Conservation (phyloP, 2,888 invertebrate species). For the Scelioninae gen. 2 region DNA sequence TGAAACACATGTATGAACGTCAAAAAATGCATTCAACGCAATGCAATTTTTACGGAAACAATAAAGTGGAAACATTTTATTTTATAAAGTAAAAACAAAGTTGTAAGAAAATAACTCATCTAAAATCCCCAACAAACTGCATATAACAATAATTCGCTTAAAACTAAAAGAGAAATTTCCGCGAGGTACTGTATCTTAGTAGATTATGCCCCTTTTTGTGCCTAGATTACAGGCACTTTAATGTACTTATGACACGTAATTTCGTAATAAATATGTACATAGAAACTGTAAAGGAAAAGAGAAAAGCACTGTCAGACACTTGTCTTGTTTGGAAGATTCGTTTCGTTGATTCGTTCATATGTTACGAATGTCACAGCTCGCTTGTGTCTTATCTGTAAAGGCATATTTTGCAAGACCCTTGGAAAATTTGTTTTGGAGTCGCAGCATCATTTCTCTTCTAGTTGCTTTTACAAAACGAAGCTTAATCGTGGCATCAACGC, state of each 20-base stretch:
- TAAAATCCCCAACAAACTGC: no score
- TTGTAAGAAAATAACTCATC: not conserved
- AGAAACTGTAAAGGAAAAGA: conserved; percentile 41
- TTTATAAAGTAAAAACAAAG: not conserved
- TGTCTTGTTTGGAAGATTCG: conserved; percentile 61
- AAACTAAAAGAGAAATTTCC: not conserved
- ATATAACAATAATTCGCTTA: not conserved
- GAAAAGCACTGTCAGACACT: conserved; percentile 21
- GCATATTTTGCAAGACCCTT: conserved; percentile 34
- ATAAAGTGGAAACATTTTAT: not conserved
- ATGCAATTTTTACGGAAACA: not conserved
- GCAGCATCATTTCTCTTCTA: not conserved
- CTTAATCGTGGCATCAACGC: conserved; percentile 64
- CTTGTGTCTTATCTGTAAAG: conserved; percentile 42
- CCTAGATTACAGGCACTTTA: conserved; percentile 37
- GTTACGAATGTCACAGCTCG: conserved; percentile 51
- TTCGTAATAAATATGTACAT: conserved; percentile 31
- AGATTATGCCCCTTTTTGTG: conserved; percentile 19
- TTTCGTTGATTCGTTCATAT: conserved; percentile 67
- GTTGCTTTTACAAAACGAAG: not conserved
- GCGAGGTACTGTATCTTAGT: conserved; percentile 11
- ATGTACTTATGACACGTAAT: conserved; percentile 19
- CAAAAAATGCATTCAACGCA: not conserved
- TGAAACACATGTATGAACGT: not conserved
- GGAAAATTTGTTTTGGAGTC: conserved; percentile 15